Evolutionary conservation across 2,113 vertebrate genomes (phyloP), one percentile per base, ranked within the genome.

Genomic region (Lucifuga dentata): DNA sequence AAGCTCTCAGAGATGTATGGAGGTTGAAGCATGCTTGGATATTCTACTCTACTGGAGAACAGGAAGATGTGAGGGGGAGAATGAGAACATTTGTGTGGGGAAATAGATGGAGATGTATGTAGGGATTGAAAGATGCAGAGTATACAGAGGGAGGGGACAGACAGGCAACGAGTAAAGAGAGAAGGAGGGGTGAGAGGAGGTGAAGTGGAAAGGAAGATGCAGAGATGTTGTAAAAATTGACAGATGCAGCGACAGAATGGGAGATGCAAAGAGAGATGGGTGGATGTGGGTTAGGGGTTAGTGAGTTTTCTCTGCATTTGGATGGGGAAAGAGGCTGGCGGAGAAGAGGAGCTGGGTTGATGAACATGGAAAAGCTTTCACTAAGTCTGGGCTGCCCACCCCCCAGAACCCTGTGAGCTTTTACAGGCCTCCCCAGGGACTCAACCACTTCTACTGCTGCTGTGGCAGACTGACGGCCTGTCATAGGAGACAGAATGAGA

Each of bases 291-390:
- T 32, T 35, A 33, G 71, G 72, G 85, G 85, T 86, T 81, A 84
- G 56, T 15, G 74, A 59, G 74, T 78, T 77, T 71, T 36, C 67
- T 55, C 70, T 51, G 64, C 71, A 73, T 84, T 72, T 58, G 76
- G 73, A 78, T 85, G 73, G 38, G 1, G 66, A 77, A 76, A 73
- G 76, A 65, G 63, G 57, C 78, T 8, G 73, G 19, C 5, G 15
- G 68, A 49, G 52, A 23, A 19, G 33, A 46, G 76, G 83, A 65
- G 59, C 69, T 66, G 59, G 66, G 43, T 70, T 80, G 81, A 84
- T 78, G 87, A 91, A 92, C 90, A 93, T 80, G 87, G 84, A 93
- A 92, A 93, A 84, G 90, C 91, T 93, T 91, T 93, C 88, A 89
- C 80, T 71, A 46, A 81, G 76, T 78, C 81, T 60, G 74, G 53